These are phyloP conservation scores for Chironomus tentans DNA, from an alignment of 2,888 invertebrate species.

Conservation along the genomic window DNA sequence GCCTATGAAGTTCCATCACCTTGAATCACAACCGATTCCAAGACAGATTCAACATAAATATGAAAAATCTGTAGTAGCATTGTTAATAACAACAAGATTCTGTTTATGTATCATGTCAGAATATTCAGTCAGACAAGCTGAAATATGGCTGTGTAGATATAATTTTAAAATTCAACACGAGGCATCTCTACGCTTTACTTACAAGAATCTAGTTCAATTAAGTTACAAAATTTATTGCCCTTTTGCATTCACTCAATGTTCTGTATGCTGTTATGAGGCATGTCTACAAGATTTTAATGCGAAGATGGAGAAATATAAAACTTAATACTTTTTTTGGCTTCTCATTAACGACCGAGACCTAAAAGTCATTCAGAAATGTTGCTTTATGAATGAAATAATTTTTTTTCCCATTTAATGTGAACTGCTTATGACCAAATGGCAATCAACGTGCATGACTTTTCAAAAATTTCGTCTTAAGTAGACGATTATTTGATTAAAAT, in stretches of 20 bases:
- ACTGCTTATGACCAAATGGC: no score
- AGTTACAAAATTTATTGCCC: background rate
- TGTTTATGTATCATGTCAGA: background rate
- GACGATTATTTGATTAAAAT: no score
- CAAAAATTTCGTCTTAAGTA: no score
- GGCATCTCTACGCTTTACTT: background rate
- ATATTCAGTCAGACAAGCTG: background rate
- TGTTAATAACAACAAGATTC: background rate
- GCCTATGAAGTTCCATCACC: no score
- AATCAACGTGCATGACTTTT: no score
- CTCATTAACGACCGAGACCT: background rate
- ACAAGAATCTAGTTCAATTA: background rate
- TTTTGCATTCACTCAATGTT: background rate
- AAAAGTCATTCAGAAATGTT: background rate
- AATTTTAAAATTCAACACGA: background rate
- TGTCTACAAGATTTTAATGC: no score
- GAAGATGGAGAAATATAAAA: no score
- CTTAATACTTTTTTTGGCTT: background rate
- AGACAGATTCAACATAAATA: background rate
- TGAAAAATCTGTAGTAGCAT: background rate
- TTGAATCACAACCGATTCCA: no score
- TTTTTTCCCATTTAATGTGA: no score
- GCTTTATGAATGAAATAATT: no score
- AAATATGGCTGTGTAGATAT: background rate
- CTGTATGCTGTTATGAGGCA: no score